Conservation (phyloP, 2,113 vertebrate species). For the Paracanthobrama guichenoti region DNA sequence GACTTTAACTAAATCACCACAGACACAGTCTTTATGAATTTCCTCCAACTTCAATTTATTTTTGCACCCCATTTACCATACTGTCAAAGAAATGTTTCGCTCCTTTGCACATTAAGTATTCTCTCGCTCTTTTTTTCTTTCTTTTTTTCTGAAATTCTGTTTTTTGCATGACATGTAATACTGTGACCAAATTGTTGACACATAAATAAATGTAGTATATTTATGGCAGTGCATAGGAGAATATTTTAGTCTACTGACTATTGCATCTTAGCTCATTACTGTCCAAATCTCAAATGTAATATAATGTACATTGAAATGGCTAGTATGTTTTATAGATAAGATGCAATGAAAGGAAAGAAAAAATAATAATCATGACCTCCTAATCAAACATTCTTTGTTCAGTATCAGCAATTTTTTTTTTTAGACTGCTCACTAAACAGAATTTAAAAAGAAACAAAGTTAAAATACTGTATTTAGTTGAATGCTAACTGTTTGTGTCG, state of each 20-base stretch:
- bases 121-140: too few relatives aligned
- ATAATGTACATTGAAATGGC: background rate
- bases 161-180: background rate
- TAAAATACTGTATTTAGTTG: too few relatives aligned
- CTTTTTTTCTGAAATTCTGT: background rate
- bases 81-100: background rate
- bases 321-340: background rate
- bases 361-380: background rate
- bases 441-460: too few relatives aligned
- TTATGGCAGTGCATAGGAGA: background rate
- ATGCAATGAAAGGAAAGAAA: background rate
- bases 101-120: background rate
- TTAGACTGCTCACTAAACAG: too few relatives aligned
- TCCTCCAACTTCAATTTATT: background rate
- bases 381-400: background rate
- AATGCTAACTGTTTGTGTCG: too few relatives aligned
- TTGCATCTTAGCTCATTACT: background rate
- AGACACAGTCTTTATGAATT: background rate
- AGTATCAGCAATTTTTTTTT: background rate
- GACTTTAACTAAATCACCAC: conserved; percentile 16
- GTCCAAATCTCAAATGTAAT: background rate
- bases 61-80: background rate
- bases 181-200: background rate
- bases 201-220: background rate
- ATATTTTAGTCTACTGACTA: background rate